Evolutionary conservation across 2,888 invertebrate species (phyloP), one percentile per base, ranked within the genome.

Genomic region (Nebria brevicollis): DNA sequence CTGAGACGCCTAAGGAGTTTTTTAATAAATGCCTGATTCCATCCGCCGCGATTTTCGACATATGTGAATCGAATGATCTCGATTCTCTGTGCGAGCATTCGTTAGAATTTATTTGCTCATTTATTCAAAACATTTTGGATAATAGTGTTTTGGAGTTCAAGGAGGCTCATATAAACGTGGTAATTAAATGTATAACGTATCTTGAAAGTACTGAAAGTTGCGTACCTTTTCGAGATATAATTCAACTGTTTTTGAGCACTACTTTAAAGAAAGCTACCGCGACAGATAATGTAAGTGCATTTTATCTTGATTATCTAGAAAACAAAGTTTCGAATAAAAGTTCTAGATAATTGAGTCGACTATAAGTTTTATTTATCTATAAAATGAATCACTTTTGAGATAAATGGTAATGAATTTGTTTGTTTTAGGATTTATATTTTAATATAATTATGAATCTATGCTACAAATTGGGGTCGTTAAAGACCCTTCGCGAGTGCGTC

Each of bases 181-280:
- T 65, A n/a, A 65, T 64, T 64, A 25, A 75, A 70, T 75, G 72
- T 72, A 11, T 75, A 15, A 15, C 64, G 34, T 80, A n/a, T 80
- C 41, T 80, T 13, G 70, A 41, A 41, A 65, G 72, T 15, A 72
- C 66, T 64, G 41, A 64, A 13, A 75, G 80, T 54, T 54, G 73
- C 41, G 75, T 80, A 15, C 80, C 68, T n/a, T 80, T 75, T 75
- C 41, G 70, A 41, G 80, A 80, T 34, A 65, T 80, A 43, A 26
- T 80, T 7, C 54, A 41, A 15, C 34, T 34, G 10, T 70, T 68
- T 70, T 34, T 80, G 65, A 41, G 70, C 7, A 15, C 64, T 7
- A 41, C 54, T 20, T 10, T 80, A 13, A 54, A 20, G 1, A 15
- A 70, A n/a, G 65, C 65, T 11, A 1, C 15, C 2, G 13, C 15